Evolutionary conservation across 2,113 vertebrate genomes (phyloP), one percentile per base, ranked within the genome.

Genomic region (Anoplopoma fimbria): DNA sequence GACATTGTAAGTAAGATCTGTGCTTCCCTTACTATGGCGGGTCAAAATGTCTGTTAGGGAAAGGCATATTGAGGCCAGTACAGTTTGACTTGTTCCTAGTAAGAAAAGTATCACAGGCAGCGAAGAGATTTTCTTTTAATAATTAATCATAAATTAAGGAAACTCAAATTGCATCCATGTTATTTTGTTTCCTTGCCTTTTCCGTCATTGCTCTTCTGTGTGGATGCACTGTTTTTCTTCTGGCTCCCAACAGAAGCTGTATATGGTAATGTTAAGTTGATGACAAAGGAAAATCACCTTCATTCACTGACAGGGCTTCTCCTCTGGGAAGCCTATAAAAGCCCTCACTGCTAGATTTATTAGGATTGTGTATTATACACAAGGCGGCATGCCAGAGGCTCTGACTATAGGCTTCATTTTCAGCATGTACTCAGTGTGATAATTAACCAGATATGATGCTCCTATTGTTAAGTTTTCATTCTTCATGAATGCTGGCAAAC

Each of bases 341-440:
- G n/a, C 29, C 14, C 10, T 33, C 40, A 53, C 9, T 3, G 57
- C 60, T 47, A 10, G 29, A 42, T 80, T 53, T 70, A 81, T 69
- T n/a, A 61, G 83, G 65, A 57, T 49, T 68, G 57, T 80, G 57
- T 65, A 36, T 71, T 45, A 58, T 34, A 84, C 36, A 71, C 38
- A 60, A 69, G 51, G 57, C 7, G 55, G 47, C 40, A 38, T 4
- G 72, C 71, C 69, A 17, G 15, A 69, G 55, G 0, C 25, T 64
- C 25, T 69, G 67, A 31, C 71, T 71, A 29, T 9, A 47, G 69
- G 76, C 61, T 83, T 14, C 31, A 23, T 47, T 76, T 77, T 55
- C 63, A 77, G 13, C 21, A 49, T 58, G 23, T 6, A 36, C 19
- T 70, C 64, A 47, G 77, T 70, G 60, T 79, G 73, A 70, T 58